Percentiles rank a stretch among this genome's conserved stretches.
phyloP scores from a whole-genome alignment of 2,797 vertebrate genomes.

The Setipinna tenuifilis region DNA sequence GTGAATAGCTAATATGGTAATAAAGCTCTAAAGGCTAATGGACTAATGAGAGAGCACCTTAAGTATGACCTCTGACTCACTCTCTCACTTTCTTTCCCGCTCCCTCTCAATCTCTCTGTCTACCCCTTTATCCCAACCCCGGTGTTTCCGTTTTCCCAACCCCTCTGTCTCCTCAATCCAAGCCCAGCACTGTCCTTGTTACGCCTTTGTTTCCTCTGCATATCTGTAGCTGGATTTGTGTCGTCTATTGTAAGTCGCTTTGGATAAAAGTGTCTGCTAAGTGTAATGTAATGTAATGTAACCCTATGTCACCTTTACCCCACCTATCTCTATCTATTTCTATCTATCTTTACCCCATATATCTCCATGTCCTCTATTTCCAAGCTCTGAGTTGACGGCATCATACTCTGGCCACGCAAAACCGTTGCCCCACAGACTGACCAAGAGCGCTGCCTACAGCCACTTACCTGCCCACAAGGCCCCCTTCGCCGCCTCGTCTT shows the following conservation, averaged over 20 bases:
- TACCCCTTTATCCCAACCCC: not conserved
- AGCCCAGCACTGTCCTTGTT: not conserved
- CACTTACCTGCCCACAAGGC: slow-evolving; percentile 41
- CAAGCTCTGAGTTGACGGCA: slow-evolving; percentile 49
- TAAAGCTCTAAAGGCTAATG: slow-evolving; percentile 38
- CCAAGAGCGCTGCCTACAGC: slow-evolving; percentile 40
- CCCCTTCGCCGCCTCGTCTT: slow-evolving; percentile 32
- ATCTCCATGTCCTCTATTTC: not conserved
- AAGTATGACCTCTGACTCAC: slow-evolving; percentile 1
- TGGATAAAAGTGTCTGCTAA: too few species aligned
- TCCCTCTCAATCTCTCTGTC: not conserved
- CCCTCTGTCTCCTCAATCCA: too few species aligned
- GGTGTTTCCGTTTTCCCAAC: too few species aligned
- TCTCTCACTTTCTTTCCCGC: not conserved
- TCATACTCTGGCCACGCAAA: slow-evolving; percentile 15
- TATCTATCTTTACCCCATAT: too few species aligned
- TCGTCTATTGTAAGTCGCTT: too few species aligned
- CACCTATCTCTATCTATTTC: too few species aligned
- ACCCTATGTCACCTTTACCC: too few species aligned
- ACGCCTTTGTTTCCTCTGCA: too few species aligned
- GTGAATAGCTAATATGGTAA: slow-evolving; percentile 36
- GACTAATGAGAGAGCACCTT: slow-evolving; percentile 29
- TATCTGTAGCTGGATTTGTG: too few species aligned
- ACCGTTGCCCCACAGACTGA: slow-evolving; percentile 22
- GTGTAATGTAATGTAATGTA: too few species aligned